Evolutionary conservation across 2,113 vertebrate genomes (phyloP).

Genomic region (Callopanchax toddi): DNA sequence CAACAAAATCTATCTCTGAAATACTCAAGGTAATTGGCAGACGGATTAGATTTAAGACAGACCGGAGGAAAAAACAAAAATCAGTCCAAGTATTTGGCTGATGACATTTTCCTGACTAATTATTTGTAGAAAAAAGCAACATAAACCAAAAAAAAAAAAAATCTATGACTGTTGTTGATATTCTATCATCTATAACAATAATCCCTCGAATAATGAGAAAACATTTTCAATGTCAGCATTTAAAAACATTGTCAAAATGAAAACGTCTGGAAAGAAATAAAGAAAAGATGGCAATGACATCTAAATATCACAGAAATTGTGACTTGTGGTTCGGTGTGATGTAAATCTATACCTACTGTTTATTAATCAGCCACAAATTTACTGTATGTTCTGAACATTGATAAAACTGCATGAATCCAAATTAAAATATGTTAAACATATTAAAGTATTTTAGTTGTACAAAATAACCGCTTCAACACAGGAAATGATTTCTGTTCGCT

Average conservation of each 20-base stretch:
- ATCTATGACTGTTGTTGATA: background rate
- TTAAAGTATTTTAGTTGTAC: slow-evolving; percentile 5
- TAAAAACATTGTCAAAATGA: slow-evolving; percentile 18
- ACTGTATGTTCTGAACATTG: background rate
- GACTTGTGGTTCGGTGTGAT: slow-evolving; percentile 13
- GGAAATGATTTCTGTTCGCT: slow-evolving; percentile 10
- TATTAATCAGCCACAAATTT: slow-evolving; percentile 26
- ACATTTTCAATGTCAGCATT: background rate
- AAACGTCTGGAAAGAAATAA: slow-evolving; percentile 38
- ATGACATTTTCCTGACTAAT: slow-evolving; percentile 28
- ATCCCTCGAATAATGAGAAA: background rate
- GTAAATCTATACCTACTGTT: slow-evolving; percentile 54
- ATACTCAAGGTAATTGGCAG: slow-evolving; percentile 72
- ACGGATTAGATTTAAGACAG: slow-evolving; percentile 66
- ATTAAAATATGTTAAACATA: no score
- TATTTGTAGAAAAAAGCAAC: slow-evolving; percentile 15
- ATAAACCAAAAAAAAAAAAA: slow-evolving; percentile 1
- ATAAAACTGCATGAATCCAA: no score
- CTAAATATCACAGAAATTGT: slow-evolving; percentile 5
- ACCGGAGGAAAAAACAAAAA: slow-evolving; percentile 21
- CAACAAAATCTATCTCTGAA: slow-evolving; percentile 29
- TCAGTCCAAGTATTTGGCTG: slow-evolving; percentile 62
- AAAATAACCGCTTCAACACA: slow-evolving; percentile 4
- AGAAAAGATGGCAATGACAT: slow-evolving; percentile 13
- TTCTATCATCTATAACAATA: background rate